Evolutionary conservation across 1,140 invertebrate genomes (phyloP).

Genomic region (Lepeophtheirus salmonis): DNA sequence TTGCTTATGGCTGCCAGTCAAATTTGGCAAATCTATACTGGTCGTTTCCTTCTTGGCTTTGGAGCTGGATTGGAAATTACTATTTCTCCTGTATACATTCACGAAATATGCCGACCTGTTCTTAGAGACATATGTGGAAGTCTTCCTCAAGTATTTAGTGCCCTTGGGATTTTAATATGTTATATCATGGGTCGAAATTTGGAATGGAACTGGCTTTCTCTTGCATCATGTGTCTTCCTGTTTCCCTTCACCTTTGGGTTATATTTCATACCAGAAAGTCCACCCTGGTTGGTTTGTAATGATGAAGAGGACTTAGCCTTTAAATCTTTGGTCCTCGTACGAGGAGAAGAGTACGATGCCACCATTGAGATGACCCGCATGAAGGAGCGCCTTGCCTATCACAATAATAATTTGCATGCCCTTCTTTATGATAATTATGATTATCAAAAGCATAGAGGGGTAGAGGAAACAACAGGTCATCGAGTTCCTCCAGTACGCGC

Average conservation of each 20-base stretch:
- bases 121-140: constrained; percentile 11
- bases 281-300: constrained; percentile 12
- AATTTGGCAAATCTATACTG: constrained; percentile 8
- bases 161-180: constrained; percentile 10
- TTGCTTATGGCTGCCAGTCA: constrained; percentile 14
- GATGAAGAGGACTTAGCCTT: constrained; percentile 16
- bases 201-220: constrained; percentile 13
- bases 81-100: constrained; percentile 13
- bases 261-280: constrained; percentile 13
- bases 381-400: neutral
- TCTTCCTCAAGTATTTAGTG: constrained; percentile 12
- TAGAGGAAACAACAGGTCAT: neutral
- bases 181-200: constrained; percentile 15
- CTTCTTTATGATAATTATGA: constrained; percentile 1
- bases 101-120: constrained; percentile 14
- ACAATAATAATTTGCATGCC: constrained; percentile 12
- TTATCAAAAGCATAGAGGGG: neutral
- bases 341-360: constrained; percentile 15
- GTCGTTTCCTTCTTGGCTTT: constrained; percentile 10
- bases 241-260: constrained; percentile 11
- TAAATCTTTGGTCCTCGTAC: constrained; percentile 12
- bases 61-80: constrained; percentile 14
- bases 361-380: constrained; percentile 4
- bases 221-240: constrained; percentile 10
- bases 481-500: neutral